A percentile compares a stretch with the other conserved stretches of the same genome.
These are phyloP conservation scores for Acomys russatus DNA, from an alignment of 2,797 vertebrate species.

Conservation along the genomic window DNA sequence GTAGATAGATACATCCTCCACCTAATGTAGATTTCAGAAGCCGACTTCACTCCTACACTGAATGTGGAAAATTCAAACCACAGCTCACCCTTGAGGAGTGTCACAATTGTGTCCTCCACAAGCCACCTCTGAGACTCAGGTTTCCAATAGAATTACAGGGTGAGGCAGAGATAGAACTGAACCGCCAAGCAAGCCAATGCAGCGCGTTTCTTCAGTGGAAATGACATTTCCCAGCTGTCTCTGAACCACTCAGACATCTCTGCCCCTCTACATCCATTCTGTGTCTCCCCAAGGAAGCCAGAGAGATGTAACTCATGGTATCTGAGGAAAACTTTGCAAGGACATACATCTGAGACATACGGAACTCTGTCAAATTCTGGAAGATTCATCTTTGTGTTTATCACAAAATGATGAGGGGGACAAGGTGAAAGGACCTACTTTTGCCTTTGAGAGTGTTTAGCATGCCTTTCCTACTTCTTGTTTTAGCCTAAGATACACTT, in stretches of 20 bases:
- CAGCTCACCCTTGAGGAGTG: fast-evolving
- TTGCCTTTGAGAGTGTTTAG: background rate
- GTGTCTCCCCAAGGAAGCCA: background rate
- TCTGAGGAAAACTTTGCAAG: background rate
- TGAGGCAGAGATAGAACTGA: background rate
- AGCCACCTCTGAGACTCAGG: background rate
- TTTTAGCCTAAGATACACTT: background rate
- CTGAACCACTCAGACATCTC: fast-evolving
- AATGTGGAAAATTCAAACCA: background rate
- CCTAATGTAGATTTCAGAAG: background rate
- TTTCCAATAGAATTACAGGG: too few relatives aligned
- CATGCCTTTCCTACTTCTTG: background rate
- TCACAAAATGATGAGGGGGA: fast-evolving
- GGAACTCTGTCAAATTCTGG: background rate
- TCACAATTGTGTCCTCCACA: too few relatives aligned
- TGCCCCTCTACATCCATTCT: fast-evolving
- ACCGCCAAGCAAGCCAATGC: background rate
- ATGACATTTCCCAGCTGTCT: fast-evolving
- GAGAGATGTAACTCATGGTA: too few relatives aligned
- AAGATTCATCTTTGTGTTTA: too few relatives aligned
- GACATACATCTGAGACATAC: too few relatives aligned
- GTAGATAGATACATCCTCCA: background rate
- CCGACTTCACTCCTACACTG: background rate
- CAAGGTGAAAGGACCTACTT: background rate
- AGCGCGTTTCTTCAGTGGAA: background rate